Conservation (phyloP, 2,888 invertebrate genomes). For the Cheilosia urbana region DNA sequence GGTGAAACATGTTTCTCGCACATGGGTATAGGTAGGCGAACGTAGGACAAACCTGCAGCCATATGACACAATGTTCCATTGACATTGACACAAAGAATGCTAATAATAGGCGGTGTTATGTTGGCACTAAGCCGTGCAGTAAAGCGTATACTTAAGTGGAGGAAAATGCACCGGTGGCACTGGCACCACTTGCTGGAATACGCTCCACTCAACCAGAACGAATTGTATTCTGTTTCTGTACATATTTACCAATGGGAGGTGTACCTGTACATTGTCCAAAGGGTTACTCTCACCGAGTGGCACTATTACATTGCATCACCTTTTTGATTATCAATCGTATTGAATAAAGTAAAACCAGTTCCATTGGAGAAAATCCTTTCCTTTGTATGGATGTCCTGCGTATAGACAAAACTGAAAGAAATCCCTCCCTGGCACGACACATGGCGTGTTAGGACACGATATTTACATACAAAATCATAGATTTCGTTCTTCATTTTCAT, state of each 20-base stretch:
- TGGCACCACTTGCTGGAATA: constrained; percentile 23
- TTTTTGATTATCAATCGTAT: not conserved
- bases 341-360: not conserved
- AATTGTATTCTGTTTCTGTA: constrained; percentile 22
- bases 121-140: constrained; percentile 47
- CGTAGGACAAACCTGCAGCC: constrained; percentile 13
- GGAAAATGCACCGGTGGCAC: constrained; percentile 15
- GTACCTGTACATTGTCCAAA: not conserved
- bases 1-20: constrained; percentile 60
- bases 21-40: constrained; percentile 29
- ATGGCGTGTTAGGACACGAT: constrained; percentile 59
- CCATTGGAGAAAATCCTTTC: constrained; percentile 18
- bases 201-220: constrained; percentile 19
- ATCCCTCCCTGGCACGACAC: constrained; percentile 45
- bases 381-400: constrained; percentile 42
- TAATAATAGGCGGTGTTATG: constrained; percentile 55
- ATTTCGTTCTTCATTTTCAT: constrained; percentile 48
- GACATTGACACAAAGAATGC: constrained; percentile 65
- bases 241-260: constrained; percentile 1
- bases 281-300: not conserved
- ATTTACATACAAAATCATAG: constrained; percentile 52
- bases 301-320: constrained; percentile 14
- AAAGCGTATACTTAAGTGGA: constrained; percentile 25
- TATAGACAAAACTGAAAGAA: constrained; percentile 13
- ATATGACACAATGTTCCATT: constrained; percentile 63